These are phyloP conservation scores for Crenuchus spilurus DNA, from an alignment of 2,797 vertebrate species.

Conservation along the genomic window DNA sequence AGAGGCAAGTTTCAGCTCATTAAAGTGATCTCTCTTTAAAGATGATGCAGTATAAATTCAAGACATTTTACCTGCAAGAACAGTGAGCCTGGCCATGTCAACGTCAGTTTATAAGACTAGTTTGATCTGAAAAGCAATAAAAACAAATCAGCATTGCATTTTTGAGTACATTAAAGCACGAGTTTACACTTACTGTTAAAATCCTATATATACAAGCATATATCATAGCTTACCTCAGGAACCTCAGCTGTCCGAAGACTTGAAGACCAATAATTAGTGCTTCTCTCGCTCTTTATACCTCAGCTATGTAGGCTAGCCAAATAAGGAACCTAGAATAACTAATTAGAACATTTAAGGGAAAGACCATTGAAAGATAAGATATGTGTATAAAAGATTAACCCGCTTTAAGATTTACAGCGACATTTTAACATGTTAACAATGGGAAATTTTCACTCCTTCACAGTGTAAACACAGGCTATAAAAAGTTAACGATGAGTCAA, in stretches of 20 bases:
- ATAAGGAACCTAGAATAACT: not conserved
- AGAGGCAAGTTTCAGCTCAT: not conserved
- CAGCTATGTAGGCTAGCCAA: not conserved
- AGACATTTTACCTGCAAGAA: conserved; percentile 62
- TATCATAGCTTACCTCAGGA: not conserved
- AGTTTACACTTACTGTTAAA: too few species aligned
- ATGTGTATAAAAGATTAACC: conserved; percentile 1
- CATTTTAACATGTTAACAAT: too few species aligned
- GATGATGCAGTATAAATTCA: not conserved
- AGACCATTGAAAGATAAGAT: conserved; percentile 3
- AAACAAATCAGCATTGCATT: not conserved
- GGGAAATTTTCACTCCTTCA: not conserved
- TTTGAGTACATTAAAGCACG: not conserved
- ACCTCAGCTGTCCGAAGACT: not conserved
- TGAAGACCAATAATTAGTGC: not conserved
- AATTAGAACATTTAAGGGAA: not conserved
- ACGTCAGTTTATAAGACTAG: not conserved
- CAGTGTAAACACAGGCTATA: not conserved
- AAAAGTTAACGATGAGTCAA: too few species aligned
- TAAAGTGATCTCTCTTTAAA: not conserved
- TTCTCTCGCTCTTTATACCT: not conserved
- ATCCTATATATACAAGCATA: too few species aligned
- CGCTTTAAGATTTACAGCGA: too few species aligned
- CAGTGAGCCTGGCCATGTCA: conserved; percentile 62
- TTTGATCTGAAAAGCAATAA: not conserved